phyloP scores from a whole-genome alignment of 2,797 vertebrate genomes.

The Pangasius sanitwongsei region DNA sequence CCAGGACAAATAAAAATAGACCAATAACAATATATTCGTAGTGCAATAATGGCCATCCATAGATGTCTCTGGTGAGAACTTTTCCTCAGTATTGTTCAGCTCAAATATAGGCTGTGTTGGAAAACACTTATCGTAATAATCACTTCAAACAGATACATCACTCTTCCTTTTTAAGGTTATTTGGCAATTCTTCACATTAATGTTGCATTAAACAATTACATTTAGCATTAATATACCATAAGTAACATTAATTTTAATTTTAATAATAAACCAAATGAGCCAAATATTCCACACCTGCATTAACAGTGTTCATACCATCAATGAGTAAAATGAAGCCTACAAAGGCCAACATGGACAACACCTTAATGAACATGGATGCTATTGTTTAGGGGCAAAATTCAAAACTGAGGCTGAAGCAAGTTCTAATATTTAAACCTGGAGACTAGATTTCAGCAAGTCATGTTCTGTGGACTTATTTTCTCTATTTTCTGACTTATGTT shows the following conservation, averaged over 20 bases:
- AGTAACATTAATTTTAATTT: neutral
- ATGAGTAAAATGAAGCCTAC: neutral
- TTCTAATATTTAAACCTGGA: neutral
- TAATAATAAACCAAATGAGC: neutral
- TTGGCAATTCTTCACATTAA: neutral
- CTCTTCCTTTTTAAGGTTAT: neutral
- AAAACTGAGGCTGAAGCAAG: neutral
- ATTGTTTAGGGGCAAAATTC: neutral
- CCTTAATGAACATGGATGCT: neutral
- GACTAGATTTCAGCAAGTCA: neutral
- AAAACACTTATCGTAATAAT: neutral
- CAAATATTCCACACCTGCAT: neutral
- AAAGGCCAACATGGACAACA: neutral
- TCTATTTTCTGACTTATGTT: too few relatives aligned
- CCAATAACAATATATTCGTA: neutral
- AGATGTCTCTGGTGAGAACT: neutral
- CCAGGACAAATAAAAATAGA: neutral
- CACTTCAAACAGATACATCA: neutral
- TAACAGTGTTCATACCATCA: neutral
- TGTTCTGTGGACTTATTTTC: neutral
- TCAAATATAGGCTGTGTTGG: neutral
- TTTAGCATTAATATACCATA: neutral
- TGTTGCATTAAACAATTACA: neutral
- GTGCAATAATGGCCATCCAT: neutral
- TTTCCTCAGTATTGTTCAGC: neutral